phyloP scores from a whole-genome alignment of 2,113 vertebrate genomes.

The Petrocephalus microphthalmus region DNA sequence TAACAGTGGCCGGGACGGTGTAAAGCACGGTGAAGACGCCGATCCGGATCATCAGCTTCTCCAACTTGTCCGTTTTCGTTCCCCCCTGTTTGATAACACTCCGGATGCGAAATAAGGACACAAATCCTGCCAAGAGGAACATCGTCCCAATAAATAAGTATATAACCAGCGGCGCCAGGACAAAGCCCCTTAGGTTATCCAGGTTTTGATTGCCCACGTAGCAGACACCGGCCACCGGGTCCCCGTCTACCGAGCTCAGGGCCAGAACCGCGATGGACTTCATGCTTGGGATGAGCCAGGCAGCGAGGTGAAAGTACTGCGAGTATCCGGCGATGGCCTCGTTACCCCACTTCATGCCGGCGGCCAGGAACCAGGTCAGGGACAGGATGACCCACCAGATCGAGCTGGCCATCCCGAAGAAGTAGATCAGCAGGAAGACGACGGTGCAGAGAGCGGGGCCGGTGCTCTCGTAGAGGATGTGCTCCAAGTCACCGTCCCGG shows the following conservation, averaged over 20 bases:
- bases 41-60: conserved; percentile 87
- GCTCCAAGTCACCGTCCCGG: conserved; percentile 55
- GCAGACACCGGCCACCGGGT: conserved; percentile 86
- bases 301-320: conserved; percentile 88
- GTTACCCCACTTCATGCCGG: conserved; percentile 85
- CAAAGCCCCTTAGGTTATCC: conserved; percentile 84
- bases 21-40: conserved; percentile 87
- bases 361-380: conserved; percentile 83
- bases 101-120: conserved; percentile 85
- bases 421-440: conserved; percentile 84
- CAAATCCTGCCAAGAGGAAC: conserved; percentile 89
- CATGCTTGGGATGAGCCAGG: conserved; percentile 88
- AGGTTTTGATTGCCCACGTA: conserved; percentile 90
- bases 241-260: conserved; percentile 85
- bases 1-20: conserved; percentile 82
- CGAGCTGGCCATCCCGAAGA: conserved; percentile 85
- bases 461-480: conserved; percentile 80
- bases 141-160: conserved; percentile 87
- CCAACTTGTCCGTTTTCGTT: conserved; percentile 88
- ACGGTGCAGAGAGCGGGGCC: conserved; percentile 87
- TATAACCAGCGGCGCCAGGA: conserved; percentile 83
- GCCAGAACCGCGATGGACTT: conserved; percentile 85
- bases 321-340: conserved; percentile 84
- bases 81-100: conserved; percentile 89
- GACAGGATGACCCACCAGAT: conserved; percentile 89